Base-by-base conservation (phyloP, 92 coral and sea anemone species). In the Paragorgia papillata region DNA sequence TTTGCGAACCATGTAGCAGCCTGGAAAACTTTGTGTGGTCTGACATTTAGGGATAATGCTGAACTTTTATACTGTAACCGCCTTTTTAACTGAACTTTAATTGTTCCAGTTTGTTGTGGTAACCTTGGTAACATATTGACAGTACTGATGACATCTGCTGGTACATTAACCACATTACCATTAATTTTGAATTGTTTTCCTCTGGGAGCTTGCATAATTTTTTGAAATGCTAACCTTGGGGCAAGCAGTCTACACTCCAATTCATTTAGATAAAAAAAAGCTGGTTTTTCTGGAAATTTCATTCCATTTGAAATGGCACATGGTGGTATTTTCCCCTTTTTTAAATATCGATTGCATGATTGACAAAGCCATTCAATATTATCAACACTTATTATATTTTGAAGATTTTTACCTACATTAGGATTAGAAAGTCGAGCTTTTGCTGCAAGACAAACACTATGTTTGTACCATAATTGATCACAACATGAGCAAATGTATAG, bases 311-410 rank as follows among this genome's bases (percentile, higher is more conserved):
- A 31, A 30, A 56, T 46, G 33, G 83, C 83, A 66, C 86, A 82
- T 48, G 86, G 86, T 7, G 74, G 82, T 40, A 85, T 73, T 67
- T 70, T 86, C 49, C 62, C 82, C 58, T 82, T 86, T 27, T 35
- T 41, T 46, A 82, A 76, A 57, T 86, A 58, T 13, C 59, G 76
- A 77, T 76, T 35, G 57, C 86, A 85, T 31, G 85, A 64, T 64
- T 53, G 80, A 57, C 89, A 85, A 22, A 85, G 34, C 89, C 86
- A 63, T 37, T 74, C 60, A 71, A 54, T 70, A 74, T 78, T 79
- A 86, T 76, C 71, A 61, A 82, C 84, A 82, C 85, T 48, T 28
- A 2, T 76, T 26, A 21, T 73, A 57, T 43, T 35, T 31, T 33
- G 50, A n/a, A 84, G 41, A 24, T 84, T 73, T 54, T 83, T 73